Evolutionary conservation across 2,797 vertebrate genomes (phyloP).

Genomic region (Phoeniculus purpureus): DNA sequence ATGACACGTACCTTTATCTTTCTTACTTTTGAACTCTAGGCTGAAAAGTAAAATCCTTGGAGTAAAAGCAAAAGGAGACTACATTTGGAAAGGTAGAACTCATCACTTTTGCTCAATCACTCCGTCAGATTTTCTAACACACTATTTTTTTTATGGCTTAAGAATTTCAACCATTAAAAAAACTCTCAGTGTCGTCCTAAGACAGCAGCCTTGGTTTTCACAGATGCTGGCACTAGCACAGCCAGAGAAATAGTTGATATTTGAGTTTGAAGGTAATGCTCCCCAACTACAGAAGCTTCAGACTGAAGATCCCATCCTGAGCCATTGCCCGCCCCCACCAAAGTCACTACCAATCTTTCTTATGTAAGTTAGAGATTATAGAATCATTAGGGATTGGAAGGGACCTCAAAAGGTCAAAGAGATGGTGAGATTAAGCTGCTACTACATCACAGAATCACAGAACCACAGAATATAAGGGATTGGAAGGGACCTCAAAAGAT

Average conservation of each 20-base stretch:
- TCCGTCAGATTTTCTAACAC: neutral
- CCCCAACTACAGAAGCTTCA: neutral
- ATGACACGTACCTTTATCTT: neutral
- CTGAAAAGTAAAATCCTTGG: neutral
- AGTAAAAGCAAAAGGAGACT: slow-evolving; percentile 4
- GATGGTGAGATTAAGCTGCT: no score
- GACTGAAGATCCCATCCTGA: neutral
- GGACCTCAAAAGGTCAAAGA: no score
- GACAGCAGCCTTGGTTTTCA: neutral
- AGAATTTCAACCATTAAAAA: neutral
- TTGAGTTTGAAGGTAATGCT: neutral
- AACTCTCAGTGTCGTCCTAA: neutral
- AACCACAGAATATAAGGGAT: no score
- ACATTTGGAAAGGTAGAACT: neutral
- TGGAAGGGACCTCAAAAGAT: no score
- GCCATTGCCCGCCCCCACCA: neutral
- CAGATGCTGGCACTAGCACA: neutral
- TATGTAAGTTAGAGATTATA: neutral
- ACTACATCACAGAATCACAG: no score
- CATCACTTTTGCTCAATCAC: neutral
- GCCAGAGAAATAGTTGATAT: neutral
- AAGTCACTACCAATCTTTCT: neutral
- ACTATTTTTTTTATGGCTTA: neutral
- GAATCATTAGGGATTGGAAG: neutral
- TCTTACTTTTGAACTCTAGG: neutral